phyloP scores from a whole-genome alignment of 2,797 vertebrate genomes.

The Sebastes dallii region DNA sequence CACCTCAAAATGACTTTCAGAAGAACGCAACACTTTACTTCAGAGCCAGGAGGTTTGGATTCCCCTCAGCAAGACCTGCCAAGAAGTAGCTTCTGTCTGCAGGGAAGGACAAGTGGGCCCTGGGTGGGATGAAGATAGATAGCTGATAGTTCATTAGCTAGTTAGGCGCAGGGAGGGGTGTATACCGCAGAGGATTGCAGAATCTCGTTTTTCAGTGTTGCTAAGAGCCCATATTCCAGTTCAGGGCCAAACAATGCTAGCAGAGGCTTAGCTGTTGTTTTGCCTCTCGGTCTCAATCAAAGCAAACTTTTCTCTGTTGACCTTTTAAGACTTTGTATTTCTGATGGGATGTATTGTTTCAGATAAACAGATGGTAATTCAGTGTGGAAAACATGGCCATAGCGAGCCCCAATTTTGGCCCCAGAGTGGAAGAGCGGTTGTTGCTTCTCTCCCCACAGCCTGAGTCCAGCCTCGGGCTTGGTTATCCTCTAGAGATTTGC shows the following conservation, averaged over 20 bases:
- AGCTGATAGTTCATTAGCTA: constrained; percentile 68
- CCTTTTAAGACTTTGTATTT: constrained; percentile 20
- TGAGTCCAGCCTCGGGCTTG: constrained; percentile 77
- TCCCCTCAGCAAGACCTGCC: constrained; percentile 59
- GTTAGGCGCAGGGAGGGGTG: constrained; percentile 45
- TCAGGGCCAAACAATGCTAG: constrained; percentile 7
- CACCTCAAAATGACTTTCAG: constrained; percentile 67
- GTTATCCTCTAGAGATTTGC: constrained; percentile 73
- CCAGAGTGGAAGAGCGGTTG: constrained; percentile 49
- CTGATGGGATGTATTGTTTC: constrained; percentile 28
- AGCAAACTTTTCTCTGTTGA: constrained; percentile 22
- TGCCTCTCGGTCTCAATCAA: constrained; percentile 10
- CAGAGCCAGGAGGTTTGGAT: constrained; percentile 58
- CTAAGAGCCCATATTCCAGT: constrained; percentile 21
- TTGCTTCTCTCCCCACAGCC: constrained; percentile 64
- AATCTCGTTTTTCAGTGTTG: constrained; percentile 34
- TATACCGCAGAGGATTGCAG: constrained; percentile 52
- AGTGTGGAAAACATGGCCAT: constrained; percentile 26
- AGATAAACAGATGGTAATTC: constrained; percentile 40
- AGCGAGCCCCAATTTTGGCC: constrained; percentile 30
- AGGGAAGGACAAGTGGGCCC: constrained; percentile 61
- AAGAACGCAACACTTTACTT: constrained; percentile 50
- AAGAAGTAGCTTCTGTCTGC: constrained; percentile 63
- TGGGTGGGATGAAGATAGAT: constrained; percentile 62
- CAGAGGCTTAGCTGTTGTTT: constrained; percentile 10